Evolutionary conservation across 2,797 vertebrate genomes (phyloP), one percentile per base, ranked within the genome.

Genomic region (Podarcis lilfordi): DNA sequence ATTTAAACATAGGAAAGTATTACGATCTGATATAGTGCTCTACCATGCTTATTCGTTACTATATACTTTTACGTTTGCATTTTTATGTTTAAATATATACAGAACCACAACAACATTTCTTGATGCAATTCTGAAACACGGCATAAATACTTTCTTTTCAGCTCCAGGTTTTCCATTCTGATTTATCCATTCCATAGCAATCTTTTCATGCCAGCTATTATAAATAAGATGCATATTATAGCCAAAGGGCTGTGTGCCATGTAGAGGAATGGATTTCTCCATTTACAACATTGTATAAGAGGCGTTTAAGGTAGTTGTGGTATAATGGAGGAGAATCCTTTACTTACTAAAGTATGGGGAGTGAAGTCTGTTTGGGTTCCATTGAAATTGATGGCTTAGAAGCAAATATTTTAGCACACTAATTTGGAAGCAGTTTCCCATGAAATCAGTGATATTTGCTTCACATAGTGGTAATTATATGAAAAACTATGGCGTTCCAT

Each of bases 1-100:
- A 35, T 88, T 92, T 68, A 86, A 78, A 87, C 86, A 80, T 29
- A 69, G 27, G 77, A 43, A 92, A 43, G 29, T 25, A 74, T 32
- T 87, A 69, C 19, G 9, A 21, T 82, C 10, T 80, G 89, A n/a
- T 91, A 80, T 82, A 66, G 21, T 15, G 87, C 66, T 94, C 50
- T 11, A 8, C 61, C 0, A 74, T 0, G 4, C 7, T 68, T 75
- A 69, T 1, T 87, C 17, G 45, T 76, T 68, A 64, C 23, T 25
- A 88, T 83, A 76, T n/a, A 27, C 15, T 66, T 81, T 40, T 45
- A 61, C 17, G 23, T 50, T 32, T 29, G 61, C 29, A 75, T 17
- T 35, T 43, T 61, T 68, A 77, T 89, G 78, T 69, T 87, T 88
- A 59, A 90, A 5, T 79, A 89, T 66, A 88, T 71, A 89, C 84